Percentiles rank a stretch among this genome's conserved stretches.
phyloP scores from a whole-genome alignment of 2,113 vertebrate genomes.

The Pedionomus torquatus region DNA sequence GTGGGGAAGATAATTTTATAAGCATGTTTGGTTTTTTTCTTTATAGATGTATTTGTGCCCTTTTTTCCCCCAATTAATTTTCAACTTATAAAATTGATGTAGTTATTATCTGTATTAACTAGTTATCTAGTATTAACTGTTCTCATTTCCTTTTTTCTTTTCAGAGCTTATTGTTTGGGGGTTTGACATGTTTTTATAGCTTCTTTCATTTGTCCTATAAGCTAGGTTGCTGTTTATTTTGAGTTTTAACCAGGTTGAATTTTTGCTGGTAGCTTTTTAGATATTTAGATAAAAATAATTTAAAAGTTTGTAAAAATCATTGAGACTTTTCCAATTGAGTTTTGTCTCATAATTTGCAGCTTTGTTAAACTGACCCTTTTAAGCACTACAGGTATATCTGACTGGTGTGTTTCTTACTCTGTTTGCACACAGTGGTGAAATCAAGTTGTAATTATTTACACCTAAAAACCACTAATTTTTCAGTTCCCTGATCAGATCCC shows the following conservation, averaged over 20 bases:
- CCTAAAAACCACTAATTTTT: background rate
- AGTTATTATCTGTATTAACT: too few species aligned
- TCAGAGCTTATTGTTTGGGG: background rate
- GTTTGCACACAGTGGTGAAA: background rate
- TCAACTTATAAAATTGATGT: background rate
- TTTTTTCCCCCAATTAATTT: background rate
- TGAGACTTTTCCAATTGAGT: background rate
- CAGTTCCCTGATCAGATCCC: background rate
- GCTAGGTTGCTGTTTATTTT: background rate
- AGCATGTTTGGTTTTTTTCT: too few species aligned
- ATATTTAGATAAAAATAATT: background rate
- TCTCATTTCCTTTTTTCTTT: background rate
- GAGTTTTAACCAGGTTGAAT: background rate
- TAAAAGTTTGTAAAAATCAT: background rate
- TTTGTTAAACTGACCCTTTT: background rate
- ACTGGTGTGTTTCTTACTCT: background rate
- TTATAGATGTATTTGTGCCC: rapidly evolving
- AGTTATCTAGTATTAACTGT: too few species aligned
- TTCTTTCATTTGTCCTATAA: background rate
- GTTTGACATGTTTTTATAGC: background rate
- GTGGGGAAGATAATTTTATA: too few species aligned
- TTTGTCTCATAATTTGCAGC: background rate
- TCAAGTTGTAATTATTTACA: background rate
- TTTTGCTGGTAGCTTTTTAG: background rate
- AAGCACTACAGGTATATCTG: background rate